These are phyloP conservation scores for Babyrousa celebensis DNA, from an alignment of 2,797 vertebrate genomes.

Conservation along the genomic window DNA sequence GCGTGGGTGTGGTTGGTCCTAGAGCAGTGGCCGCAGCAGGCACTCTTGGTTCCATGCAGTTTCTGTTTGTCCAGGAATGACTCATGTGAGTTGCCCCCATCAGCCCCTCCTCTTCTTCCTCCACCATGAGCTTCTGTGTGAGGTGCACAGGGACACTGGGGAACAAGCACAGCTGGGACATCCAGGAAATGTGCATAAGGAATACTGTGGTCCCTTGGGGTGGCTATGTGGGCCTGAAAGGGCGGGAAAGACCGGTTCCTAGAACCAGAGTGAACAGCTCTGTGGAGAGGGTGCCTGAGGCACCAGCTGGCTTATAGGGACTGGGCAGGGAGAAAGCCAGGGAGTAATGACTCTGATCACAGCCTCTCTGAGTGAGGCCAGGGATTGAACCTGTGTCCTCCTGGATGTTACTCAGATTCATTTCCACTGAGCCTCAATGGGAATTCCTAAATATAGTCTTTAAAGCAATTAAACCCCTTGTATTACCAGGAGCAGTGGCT, in stretches of 20 bases:
- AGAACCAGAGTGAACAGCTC: neutral
- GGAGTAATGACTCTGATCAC: neutral
- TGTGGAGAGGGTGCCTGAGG: neutral
- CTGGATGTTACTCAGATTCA: too few relatives aligned
- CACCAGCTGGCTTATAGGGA: too few relatives aligned
- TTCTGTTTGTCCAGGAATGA: constrained; percentile 74
- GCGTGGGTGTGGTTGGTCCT: neutral
- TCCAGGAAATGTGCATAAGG: neutral
- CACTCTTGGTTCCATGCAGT: constrained; percentile 28
- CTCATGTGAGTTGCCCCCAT: neutral
- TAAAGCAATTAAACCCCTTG: too few relatives aligned
- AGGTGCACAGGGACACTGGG: neutral
- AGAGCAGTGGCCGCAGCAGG: neutral
- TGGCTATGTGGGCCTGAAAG: neutral
- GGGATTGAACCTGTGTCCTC: too few relatives aligned
- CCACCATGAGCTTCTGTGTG: neutral
- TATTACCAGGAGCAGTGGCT: too few relatives aligned
- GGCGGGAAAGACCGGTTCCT: neutral
- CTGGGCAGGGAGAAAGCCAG: neutral
- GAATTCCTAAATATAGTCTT: too few relatives aligned
- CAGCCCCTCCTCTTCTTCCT: neutral
- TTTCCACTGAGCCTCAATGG: too few relatives aligned
- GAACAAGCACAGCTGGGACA: neutral
- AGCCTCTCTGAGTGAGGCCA: neutral
- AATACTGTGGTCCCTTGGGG: neutral